phyloP scores from a whole-genome alignment of 2,888 invertebrate genomes.

The Sphaerophoria taeniata region DNA sequence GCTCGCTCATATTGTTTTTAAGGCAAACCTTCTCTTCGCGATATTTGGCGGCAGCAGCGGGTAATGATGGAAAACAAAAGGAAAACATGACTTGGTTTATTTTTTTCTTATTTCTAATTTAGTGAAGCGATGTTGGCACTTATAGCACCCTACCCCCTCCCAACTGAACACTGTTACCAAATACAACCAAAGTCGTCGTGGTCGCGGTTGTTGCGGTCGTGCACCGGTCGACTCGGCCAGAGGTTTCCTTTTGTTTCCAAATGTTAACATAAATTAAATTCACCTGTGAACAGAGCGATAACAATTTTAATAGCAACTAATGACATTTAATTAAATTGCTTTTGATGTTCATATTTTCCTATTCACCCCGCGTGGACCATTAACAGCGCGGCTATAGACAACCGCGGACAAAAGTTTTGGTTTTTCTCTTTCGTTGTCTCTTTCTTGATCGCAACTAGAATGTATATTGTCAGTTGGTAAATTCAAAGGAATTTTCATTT shows the following conservation, averaged over 20 bases:
- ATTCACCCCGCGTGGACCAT: conserved; percentile 45
- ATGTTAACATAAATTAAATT: conserved; percentile 72
- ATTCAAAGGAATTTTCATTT: conserved; percentile 55
- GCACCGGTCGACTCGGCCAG: conserved; percentile 11
- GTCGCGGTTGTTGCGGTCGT: too few species aligned
- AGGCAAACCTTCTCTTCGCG: conserved; percentile 2
- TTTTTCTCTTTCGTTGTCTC: background rate
- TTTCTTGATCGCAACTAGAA: background rate
- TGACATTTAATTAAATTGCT: conserved; percentile 74
- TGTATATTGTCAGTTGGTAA: conserved; percentile 22
- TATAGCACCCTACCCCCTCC: conserved; percentile 14
- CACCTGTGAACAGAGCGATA: conserved; percentile 72
- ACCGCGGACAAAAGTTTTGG: background rate
- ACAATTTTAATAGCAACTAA: conserved; percentile 73
- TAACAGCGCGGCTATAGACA: background rate
- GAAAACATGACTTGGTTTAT: conserved; percentile 65
- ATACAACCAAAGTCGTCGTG: background rate
- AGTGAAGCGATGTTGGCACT: conserved; percentile 33
- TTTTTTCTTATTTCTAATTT: conserved; percentile 54
- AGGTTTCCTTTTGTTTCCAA: conserved; percentile 68
- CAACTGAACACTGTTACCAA: conserved; percentile 4
- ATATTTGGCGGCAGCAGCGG: conserved; percentile 15
- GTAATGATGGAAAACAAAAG: conserved; percentile 39
- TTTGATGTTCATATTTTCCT: conserved; percentile 57
- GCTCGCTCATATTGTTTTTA: background rate